Percentiles rank a stretch among this genome's conserved stretches.
Evolutionary conservation across 2,113 vertebrate species (phyloP).

Genomic region (Centropristis striata): DNA sequence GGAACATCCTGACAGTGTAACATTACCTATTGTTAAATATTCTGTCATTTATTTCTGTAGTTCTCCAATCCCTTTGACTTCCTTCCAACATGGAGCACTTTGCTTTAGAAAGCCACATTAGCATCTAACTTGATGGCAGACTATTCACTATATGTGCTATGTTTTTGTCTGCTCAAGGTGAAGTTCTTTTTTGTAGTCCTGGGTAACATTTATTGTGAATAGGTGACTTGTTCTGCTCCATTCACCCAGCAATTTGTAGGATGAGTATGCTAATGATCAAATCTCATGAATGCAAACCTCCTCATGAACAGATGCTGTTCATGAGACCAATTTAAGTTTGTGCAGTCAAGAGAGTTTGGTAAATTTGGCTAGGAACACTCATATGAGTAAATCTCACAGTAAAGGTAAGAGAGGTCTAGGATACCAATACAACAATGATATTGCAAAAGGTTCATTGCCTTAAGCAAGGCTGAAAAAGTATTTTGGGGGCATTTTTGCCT

Average conservation of each 20-base stretch:
- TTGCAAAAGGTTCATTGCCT: neutral
- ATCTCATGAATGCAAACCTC: neutral
- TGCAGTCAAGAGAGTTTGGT: neutral
- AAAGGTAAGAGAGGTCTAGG: neutral
- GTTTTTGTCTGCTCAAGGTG: neutral
- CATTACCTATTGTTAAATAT: neutral
- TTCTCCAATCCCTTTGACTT: neutral
- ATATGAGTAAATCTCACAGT: neutral
- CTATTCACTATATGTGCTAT: neutral
- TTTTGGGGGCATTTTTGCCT: neutral
- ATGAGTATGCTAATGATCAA: neutral
- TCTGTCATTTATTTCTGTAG: neutral
- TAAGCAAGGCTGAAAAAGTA: neutral
- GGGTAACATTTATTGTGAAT: neutral
- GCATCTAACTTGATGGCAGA: neutral
- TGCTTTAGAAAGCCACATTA: neutral
- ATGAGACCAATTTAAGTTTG: neutral
- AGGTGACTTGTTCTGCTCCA: neutral
- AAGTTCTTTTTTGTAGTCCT: neutral
- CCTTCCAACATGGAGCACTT: neutral
- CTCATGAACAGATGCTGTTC: neutral
- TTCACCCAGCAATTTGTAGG: slow-evolving; percentile 2
- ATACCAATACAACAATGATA: neutral
- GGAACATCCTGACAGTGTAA: neutral
- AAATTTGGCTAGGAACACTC: neutral